Percentiles rank a stretch among this genome's conserved stretches.
These are phyloP conservation scores for Drosophila koepferae DNA, from an alignment of 2,888 invertebrate genomes.

Conservation along the genomic window DNA sequence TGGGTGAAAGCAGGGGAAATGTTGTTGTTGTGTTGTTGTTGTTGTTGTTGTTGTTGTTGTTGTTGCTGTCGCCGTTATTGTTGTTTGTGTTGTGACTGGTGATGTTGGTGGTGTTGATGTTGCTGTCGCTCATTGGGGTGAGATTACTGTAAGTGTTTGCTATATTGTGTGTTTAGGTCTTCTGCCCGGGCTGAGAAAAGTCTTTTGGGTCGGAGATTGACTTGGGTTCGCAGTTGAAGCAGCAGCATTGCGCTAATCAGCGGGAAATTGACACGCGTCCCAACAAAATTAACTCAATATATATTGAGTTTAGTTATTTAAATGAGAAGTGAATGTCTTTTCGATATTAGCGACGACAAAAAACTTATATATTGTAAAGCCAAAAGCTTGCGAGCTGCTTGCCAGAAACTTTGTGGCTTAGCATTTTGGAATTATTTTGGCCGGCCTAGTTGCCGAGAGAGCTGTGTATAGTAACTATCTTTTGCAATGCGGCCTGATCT, in stretches of 20 bases:
- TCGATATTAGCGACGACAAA: slow-evolving; percentile 13
- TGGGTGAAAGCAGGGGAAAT: slow-evolving; percentile 21
- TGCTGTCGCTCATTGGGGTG: slow-evolving; percentile 32
- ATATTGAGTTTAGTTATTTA: slow-evolving; percentile 36
- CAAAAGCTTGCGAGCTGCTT: neutral
- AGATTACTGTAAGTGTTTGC: slow-evolving; percentile 41
- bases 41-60: slow-evolving; percentile 19
- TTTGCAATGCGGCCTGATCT: neutral
- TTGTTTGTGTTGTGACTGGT: slow-evolving; percentile 26
- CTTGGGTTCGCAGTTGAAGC: slow-evolving; percentile 33
- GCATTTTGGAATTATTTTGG: neutral
- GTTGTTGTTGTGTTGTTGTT: slow-evolving; percentile 24
- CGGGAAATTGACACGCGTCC: slow-evolving; percentile 59
- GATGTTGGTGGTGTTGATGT: slow-evolving; percentile 17
- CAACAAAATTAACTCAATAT: slow-evolving; percentile 11
- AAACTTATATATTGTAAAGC: slow-evolving; percentile 32
- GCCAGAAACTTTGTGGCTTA: slow-evolving; percentile 10
- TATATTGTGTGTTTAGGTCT: slow-evolving; percentile 54
- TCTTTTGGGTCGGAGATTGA: slow-evolving; percentile 10
- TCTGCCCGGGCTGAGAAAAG: slow-evolving; percentile 9
- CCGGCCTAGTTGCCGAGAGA: neutral
- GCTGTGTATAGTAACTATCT: neutral
- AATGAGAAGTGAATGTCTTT: slow-evolving; percentile 29
- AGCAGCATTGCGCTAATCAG: slow-evolving; percentile 67
- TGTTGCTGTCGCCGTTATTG: slow-evolving; percentile 12